Evolutionary conservation across 2,797 vertebrate genomes (phyloP), one percentile per base, ranked within the genome.

Genomic region (Melanotaenia boesemani): DNA sequence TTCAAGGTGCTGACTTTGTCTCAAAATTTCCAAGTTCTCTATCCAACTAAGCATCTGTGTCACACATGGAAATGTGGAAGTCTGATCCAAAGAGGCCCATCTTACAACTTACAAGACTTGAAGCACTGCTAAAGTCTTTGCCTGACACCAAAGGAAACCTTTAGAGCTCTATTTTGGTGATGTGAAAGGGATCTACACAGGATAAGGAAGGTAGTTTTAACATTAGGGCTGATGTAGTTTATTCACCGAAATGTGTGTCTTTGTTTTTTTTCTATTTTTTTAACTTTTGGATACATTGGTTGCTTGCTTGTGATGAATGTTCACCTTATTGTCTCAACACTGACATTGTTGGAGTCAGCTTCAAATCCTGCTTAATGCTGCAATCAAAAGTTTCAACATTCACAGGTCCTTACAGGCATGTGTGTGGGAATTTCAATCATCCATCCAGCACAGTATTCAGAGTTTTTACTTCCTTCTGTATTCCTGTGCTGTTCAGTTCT

Each of bases 361-460:
- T 32, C 32, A n/a, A 6, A 22, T 22, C 32, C 32, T 50, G 48
- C 48, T 50, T n/a, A 22, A 10, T 22, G 8, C 48, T 41, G 12
- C 39, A 4, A 15, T 41, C 13, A 41, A 41, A 15, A 39, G 10
- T 76, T 73, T 59, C 34, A 78, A 66, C 24, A 67, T 74, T 70
- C 46, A 34, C 28, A 59, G 70, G 18, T 67, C 63, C 54, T 74
- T 82, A 59, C 13, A 82, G 74, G 71, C 63, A 62, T 58, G 67
- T 32, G 60, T 57, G 30, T 18, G 37, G 32, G 61, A 66, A 82
- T 83, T 77, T 77, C 28, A 77, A 52, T 79, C 7, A 62, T 52
- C 70, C 55, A 68, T 60, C 48, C 60, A 65, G 59, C 68, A 57
- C 68, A 81, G 76, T 70, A 83, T 83, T 86, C 79, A 72, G 57